Evolutionary conservation across 2,888 invertebrate species (phyloP), one percentile per base, ranked within the genome.

Genomic region (Enoplolaimus lenunculus): DNA sequence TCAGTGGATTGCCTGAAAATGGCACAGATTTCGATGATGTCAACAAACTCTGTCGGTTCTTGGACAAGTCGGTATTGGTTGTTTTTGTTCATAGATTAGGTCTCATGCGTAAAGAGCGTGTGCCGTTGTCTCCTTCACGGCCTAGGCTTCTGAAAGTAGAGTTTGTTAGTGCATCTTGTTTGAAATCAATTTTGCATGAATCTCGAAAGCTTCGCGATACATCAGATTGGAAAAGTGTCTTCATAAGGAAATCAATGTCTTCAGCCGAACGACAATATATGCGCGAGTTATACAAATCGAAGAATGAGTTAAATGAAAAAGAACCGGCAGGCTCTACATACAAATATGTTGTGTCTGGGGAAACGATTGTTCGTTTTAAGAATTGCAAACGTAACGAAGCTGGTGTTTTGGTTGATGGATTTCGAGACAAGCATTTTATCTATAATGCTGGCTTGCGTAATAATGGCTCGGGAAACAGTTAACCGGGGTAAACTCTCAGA

Each of bases 21-120:
- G 62, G 62, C 16, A 16, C 62, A 7, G 62, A 62, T 62, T n/a
- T 13, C 62, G 62, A 62, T 29, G 62, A 62, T 62, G 62, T n/a
- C 13, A 7, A 13, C 31, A n/a, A 3, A 62, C n/a, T 62, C 7
- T 62, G 62, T 29, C 28, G 31, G 7, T 62, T n/a, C 7, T n/a
- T 62, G 62, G 62, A 62, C 31, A 26, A 26, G 31, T 62, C 62
- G 29, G 62, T 29, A 29, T 29, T 29, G 7, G n/a, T 62, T 13
- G 16, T 13, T n/a, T 13, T 16, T 13, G 7, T 62, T 3, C 28
- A 13, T n/a, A 13, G 62, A 3, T 29, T 62, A 29, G 62, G 62
- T 13, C 7, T 13, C 16, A 62, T 13, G 7, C 29, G 13, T 29
- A 13, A 3, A 31, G 28, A 16, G 45, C 45, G 45, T 57, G 57